Evolutionary conservation across 2,888 invertebrate species (phyloP).

Genomic region (Germaria angustata): DNA sequence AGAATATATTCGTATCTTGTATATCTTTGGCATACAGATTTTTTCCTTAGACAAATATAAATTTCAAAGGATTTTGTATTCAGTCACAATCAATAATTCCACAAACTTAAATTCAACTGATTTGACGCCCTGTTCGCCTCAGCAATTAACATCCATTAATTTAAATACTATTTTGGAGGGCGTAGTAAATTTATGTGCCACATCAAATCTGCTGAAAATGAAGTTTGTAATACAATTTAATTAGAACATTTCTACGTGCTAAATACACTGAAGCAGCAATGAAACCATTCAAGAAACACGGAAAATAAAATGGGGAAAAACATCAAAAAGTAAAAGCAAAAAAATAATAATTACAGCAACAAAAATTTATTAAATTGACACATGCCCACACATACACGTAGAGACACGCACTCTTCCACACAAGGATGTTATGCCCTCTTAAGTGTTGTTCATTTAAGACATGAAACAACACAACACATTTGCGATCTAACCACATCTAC

Average conservation of each 20-base stretch:
- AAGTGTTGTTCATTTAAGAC: not conserved
- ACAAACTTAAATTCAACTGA: too few species aligned
- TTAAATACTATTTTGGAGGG: too few species aligned
- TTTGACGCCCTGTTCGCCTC: not conserved
- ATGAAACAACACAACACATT: not conserved
- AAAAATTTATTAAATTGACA: not conserved
- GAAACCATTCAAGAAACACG: not conserved
- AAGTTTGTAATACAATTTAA: not conserved
- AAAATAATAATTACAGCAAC: not conserved
- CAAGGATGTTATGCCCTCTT: not conserved
- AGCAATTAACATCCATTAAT: not conserved
- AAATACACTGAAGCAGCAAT: not conserved
- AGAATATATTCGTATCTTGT: too few species aligned
- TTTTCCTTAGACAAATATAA: too few species aligned
- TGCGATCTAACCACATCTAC: conserved; percentile 3
- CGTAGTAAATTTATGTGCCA: not conserved
- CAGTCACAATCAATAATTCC: too few species aligned
- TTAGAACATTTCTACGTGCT: not conserved
- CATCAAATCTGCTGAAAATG: not conserved
- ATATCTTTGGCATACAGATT: too few species aligned
- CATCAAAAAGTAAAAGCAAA: not conserved
- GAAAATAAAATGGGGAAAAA: not conserved
- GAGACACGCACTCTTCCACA: not conserved
- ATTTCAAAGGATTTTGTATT: too few species aligned
- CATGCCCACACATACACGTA: not conserved